Base-by-base conservation (phyloP, 2,888 invertebrate genomes). In the Balanococcus diminutus region DNA sequence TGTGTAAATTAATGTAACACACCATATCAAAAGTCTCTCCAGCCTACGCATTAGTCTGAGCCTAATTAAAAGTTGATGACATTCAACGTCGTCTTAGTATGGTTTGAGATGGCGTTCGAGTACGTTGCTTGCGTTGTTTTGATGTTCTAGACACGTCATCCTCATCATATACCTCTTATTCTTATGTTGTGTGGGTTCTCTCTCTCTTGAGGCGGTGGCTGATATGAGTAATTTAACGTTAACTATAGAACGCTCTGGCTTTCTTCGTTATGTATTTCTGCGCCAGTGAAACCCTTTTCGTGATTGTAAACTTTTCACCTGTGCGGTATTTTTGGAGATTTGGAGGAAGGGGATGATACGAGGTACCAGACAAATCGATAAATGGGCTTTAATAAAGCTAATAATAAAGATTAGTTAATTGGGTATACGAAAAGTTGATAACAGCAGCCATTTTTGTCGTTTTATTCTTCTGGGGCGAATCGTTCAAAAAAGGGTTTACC, bases 361-460 rank as follows among this genome's bases (percentile, higher is more conserved):
- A 11, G 8, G 56, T 9, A 56, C 6, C 22, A 11, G 61, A 28
- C 51, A 51, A 51, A 28, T 25, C 61, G 61, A 67, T 67, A 67
- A 67, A 67, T 28, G 28, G n/a, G 61, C 28, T 67, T 67, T 75
- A 75, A 75, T 32, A 32, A 75, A 75, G 75, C 75, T 75, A 75
- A 32, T 75, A 75, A 75, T 32, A 75, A 75, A 75, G 32, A 75
- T 75, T 75, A 75, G 75, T 75, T 75, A 75, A 75, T 75, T 75
- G 75, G 32, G 75, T 31, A 75, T 75, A 75, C 32, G 32, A 75
- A 75, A 75, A 75, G 75, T 75, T 75, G 75, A 32, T 75, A 75
- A 75, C 31, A 75, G 75, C 16, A 32, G 75, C 75, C 75, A 75
- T 75, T 75, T 75, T 75, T 75, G 75, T 32, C 75, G 32, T 75